Evolutionary conservation across 2,113 vertebrate genomes (phyloP).

Genomic region (Marcusenius ussheri): DNA sequence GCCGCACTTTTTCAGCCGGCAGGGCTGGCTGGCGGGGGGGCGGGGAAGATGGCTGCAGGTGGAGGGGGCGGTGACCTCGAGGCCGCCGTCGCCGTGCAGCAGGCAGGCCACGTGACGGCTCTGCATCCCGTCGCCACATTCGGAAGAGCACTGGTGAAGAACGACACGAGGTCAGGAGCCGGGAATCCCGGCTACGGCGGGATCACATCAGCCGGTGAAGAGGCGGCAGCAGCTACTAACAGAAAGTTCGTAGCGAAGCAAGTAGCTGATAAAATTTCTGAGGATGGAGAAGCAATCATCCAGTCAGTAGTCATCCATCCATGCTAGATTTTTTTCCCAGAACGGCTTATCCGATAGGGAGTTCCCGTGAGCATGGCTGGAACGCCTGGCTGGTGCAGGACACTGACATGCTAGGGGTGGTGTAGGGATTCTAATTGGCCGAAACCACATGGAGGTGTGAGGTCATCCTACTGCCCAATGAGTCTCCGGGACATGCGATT

Average conservation of each 20-base stretch:
- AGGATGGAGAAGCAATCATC: background rate
- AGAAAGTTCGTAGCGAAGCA: background rate
- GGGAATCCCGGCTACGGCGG: background rate
- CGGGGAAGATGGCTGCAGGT: constrained; percentile 60
- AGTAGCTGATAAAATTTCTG: background rate
- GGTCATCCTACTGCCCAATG: background rate
- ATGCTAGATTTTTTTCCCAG: background rate
- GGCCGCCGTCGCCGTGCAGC: constrained; percentile 46
- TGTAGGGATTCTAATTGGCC: background rate
- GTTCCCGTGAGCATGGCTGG: background rate
- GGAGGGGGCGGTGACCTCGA: constrained; percentile 52
- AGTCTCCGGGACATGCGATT: background rate
- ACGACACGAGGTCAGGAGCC: background rate
- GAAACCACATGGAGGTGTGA: background rate
- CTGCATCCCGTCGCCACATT: constrained; percentile 73
- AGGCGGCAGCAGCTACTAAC: background rate
- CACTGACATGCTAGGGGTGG: background rate
- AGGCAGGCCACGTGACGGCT: constrained; percentile 66
- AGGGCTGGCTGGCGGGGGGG: constrained; percentile 62
- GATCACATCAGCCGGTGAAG: background rate
- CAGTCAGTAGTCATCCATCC: background rate
- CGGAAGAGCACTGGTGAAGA: constrained; percentile 64
- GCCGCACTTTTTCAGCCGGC: constrained; percentile 57
- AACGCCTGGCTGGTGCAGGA: background rate
- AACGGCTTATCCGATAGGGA: background rate